Base-by-base conservation (phyloP, 2,797 vertebrate species). In the Sebastes matsubarae region DNA sequence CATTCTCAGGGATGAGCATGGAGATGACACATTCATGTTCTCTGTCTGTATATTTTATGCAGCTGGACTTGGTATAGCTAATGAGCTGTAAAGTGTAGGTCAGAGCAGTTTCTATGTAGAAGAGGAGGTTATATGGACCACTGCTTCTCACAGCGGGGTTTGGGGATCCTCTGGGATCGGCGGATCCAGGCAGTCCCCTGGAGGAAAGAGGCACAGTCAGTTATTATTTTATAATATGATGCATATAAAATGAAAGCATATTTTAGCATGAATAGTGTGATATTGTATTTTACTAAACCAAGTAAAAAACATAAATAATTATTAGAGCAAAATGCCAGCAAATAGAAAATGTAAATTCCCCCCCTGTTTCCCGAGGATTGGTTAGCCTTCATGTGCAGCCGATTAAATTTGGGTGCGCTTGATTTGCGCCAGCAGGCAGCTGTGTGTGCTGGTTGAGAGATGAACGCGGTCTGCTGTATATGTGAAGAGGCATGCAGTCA, bases 31-130 rank as follows among this genome's bases (percentile, higher is more conserved):
- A 87, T 76, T 81, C 81, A 77, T 85, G 81, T 68, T 85, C 77
- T 83, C 68, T 86, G 79, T 85, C 86, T 82, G 73, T 86, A 84
- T 83, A 79, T 86, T 90, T 84, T 86, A 81, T 89, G 88, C 87
- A 83, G 86, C 82, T 79, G 83, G 82, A 90, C 81, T 87, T 90
- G 65, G 12, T 87, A 79, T 82, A 80, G 81, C 81, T 92, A 93
- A 95, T 94, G 83, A 93, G 86, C 84, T 92, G 91, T 91, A 83
- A 93, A 91, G 93, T 93, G 86, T 93, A 93, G 91, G 93, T 88
- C 94, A 91, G 85, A 76, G 73, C 73, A 61, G 69, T 86, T 81
- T 78, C 79, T 74, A 68, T 57, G 76, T 70, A 25, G 71, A 55
- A 58, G 69, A 73, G 69, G 72, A 87, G 66, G 75, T 90, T 70